Conservation (phyloP, 2,797 vertebrate genomes). For the Decapterus maruadsi region DNA sequence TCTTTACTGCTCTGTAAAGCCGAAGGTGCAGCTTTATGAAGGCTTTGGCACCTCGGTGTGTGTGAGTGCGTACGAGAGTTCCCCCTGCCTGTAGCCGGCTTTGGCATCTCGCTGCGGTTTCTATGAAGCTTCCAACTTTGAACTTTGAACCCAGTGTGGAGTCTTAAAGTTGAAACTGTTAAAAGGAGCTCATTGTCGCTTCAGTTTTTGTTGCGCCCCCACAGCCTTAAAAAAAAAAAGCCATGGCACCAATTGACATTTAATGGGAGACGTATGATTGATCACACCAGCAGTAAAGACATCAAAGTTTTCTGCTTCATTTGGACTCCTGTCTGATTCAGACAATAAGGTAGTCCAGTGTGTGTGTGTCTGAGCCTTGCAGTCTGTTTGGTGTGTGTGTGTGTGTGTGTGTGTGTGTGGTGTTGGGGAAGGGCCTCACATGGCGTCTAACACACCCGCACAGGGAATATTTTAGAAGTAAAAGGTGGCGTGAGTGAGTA, state of each 20-base stretch:
- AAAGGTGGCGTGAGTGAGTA: constrained; percentile 81
- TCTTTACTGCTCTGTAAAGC: constrained; percentile 80
- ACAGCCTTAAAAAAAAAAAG: constrained; percentile 35
- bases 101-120: constrained; percentile 74
- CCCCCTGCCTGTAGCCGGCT: constrained; percentile 20
- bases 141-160: constrained; percentile 74
- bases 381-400: constrained; percentile 20
- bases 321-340: constrained; percentile 69
- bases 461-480: constrained; percentile 67
- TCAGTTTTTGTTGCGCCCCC: constrained; percentile 49
- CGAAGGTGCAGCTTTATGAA: constrained; percentile 81
- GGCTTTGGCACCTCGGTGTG: constrained; percentile 76
- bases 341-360: constrained; percentile 74
- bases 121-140: constrained; percentile 75
- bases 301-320: constrained; percentile 82
- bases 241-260: constrained; percentile 74
- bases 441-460: constrained; percentile 64
- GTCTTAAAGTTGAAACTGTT: constrained; percentile 73
- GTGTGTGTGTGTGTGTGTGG: constrained; percentile 11
- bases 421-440: constrained; percentile 63
- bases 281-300: constrained; percentile 78
- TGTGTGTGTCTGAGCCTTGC: constrained; percentile 36
- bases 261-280: constrained; percentile 79
- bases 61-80: constrained; percentile 12
- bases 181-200: constrained; percentile 71